A percentile compares a stretch with the other conserved stretches of the same genome.
Conservation (phyloP, 2,797 vertebrate genomes). For the Tenualosa thibaudeaui region DNA sequence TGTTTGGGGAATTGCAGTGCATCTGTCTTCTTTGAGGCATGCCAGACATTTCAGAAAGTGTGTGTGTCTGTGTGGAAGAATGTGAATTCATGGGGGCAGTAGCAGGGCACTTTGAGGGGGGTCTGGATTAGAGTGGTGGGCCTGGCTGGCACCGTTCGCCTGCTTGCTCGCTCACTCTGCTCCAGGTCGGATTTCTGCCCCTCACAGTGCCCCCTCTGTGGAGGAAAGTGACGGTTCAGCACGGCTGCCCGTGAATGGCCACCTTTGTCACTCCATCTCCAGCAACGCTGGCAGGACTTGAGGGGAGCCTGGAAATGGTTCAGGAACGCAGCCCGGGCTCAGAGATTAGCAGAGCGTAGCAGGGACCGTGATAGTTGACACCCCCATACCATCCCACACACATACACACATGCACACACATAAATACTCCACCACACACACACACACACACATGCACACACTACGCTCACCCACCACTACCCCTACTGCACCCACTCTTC, state of each 20-base stretch:
- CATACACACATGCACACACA: slow-evolving; percentile 28
- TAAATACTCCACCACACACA: not conserved
- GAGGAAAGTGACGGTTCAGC: slow-evolving; percentile 61
- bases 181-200: slow-evolving; percentile 39
- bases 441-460: slow-evolving; percentile 10
- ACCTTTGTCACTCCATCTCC: slow-evolving; percentile 66
- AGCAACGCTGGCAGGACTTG: slow-evolving; percentile 46
- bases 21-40: slow-evolving; percentile 2
- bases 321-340: slow-evolving; percentile 70
- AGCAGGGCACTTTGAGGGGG: slow-evolving; percentile 30
- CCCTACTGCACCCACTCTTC: slow-evolving; percentile 6
- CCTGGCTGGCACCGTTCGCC: slow-evolving; percentile 32
- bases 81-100: slow-evolving; percentile 34
- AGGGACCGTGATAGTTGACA: slow-evolving; percentile 77
- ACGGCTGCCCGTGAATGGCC: slow-evolving; percentile 69
- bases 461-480: not conserved
- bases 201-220: slow-evolving; percentile 53
- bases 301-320: slow-evolving; percentile 66
- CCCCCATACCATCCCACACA: slow-evolving; percentile 59
- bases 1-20: not conserved
- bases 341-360: slow-evolving; percentile 77
- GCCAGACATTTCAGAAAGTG: not conserved
- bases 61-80: slow-evolving; percentile 1
- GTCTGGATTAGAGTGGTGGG: slow-evolving; percentile 33
- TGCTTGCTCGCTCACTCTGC: slow-evolving; percentile 32